Evolutionary conservation across 2,113 vertebrate genomes (phyloP).

Genomic region (Apaloderma vittatum): DNA sequence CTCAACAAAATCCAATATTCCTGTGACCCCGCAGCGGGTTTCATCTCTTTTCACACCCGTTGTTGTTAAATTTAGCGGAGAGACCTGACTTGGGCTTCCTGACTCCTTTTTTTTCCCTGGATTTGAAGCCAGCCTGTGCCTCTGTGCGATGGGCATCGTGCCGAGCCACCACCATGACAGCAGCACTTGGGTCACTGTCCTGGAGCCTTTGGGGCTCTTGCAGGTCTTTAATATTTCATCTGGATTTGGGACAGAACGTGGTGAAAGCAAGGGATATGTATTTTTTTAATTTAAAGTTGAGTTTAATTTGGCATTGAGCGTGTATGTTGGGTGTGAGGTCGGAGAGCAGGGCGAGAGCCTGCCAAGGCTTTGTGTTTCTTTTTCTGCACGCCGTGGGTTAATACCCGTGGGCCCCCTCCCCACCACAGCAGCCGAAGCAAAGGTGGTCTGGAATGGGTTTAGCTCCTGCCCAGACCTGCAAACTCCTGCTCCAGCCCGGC

Average conservation of each 20-base stretch:
- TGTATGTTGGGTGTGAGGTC: fast-evolving
- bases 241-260: fast-evolving
- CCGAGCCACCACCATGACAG: fast-evolving
- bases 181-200: too few species aligned
- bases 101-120: fast-evolving
- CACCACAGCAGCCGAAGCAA: too few species aligned
- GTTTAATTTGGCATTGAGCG: fast-evolving
- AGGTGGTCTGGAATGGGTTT: fast-evolving
- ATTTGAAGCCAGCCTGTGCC: background rate
- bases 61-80: fast-evolving
- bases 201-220: background rate
- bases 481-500: fast-evolving
- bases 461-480: background rate
- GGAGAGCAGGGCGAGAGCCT: background rate
- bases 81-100: background rate
- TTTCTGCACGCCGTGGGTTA: fast-evolving
- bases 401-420: background rate
- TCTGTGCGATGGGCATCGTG: fast-evolving
- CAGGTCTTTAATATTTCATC: fast-evolving
- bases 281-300: too few species aligned
- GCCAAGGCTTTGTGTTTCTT: background rate
- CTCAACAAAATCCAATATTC: too few species aligned
- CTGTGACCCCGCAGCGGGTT: fast-evolving
- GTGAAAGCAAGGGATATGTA: fast-evolving
- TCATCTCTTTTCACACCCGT: fast-evolving